Base-by-base conservation (phyloP, 2,113 vertebrate species). In the Atractosteus spatula region DNA sequence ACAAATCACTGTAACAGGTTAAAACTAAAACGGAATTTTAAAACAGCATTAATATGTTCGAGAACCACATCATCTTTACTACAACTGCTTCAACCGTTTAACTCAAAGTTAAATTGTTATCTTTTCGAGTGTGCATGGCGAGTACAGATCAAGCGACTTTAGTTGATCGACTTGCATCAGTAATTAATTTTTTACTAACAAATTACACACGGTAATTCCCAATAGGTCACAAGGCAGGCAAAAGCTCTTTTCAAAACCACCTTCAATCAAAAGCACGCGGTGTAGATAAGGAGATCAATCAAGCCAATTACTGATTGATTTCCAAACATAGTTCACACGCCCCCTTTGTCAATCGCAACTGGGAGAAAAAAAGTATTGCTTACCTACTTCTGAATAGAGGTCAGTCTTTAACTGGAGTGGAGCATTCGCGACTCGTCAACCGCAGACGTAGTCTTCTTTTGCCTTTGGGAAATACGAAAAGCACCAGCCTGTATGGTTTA, bases 181-280 rank as follows among this genome's bases (percentile, higher is more conserved):
- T 84, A 82, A 86, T 87, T 86, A 86, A 87, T 87, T 85, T 83
- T 81, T 82, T 78, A 76, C 82, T 81, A 82, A 87, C 83, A 89
- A 87, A 88, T 89, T 87, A 84, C 63, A 82, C 76, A 85, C 76
- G 77, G 82, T 87, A 88, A 84, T 81, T 76, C 77, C 76, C 83
- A 71, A 51, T 66, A 62, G 81, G 81, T 82, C 85, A 80, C 73
- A 62, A 54, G 72, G 68, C 75, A 72, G 70, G 29, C 63, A 68
- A 66, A 8, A 66, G 59, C 29, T 69, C 72, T 41, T 61, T 59
- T 51, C 67, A 65, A 75, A 68, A 42, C 66, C 69, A 43, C 16
- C 73, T 61, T 64, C 78, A 75, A 69, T 75, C 64, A 70, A 72
- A 70, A 77, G 47, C 66, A 70, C 45, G 61, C 69, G 47, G 44